These are phyloP conservation scores for Tachuris rubrigastra DNA, from an alignment of 2,113 vertebrate species.

Conservation along the genomic window DNA sequence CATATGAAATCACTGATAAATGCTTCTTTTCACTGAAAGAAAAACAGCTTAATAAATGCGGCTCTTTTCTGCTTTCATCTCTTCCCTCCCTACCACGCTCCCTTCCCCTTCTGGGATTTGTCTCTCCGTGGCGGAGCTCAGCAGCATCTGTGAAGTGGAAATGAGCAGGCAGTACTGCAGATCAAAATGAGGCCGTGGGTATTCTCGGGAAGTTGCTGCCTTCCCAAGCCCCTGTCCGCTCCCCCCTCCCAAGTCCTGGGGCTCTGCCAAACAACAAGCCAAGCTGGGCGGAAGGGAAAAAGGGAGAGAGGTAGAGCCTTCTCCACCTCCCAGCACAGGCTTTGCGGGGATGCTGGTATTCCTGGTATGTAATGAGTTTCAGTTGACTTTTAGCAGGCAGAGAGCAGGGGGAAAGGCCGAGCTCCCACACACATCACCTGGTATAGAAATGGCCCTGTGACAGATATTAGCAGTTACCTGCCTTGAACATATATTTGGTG, in stretches of 20 bases:
- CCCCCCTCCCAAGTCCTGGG: constrained; percentile 74
- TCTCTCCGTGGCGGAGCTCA: constrained; percentile 68
- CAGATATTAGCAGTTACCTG: background rate
- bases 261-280: constrained; percentile 79
- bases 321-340: constrained; percentile 17
- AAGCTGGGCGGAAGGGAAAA: constrained; percentile 60
- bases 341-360: constrained; percentile 65
- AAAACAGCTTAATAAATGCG: constrained; percentile 79
- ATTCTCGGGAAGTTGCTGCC: constrained; percentile 76
- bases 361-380: constrained; percentile 47
- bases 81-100: constrained; percentile 38
- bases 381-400: constrained; percentile 34
- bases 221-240: background rate
- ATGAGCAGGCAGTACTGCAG: constrained; percentile 76
- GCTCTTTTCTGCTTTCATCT: constrained; percentile 71
- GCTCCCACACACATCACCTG: background rate
- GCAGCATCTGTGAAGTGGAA: constrained; percentile 82
- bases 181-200: constrained; percentile 81
- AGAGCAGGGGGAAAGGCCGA: constrained; percentile 32
- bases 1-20: constrained; percentile 86
- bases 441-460: constrained; percentile 23
- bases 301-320: background rate
- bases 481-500: background rate
- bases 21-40: constrained; percentile 78
- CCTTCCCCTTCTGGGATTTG: constrained; percentile 72